These are phyloP conservation scores for Paramisgurnus dabryanus DNA, from an alignment of 2,113 vertebrate genomes.

Conservation along the genomic window DNA sequence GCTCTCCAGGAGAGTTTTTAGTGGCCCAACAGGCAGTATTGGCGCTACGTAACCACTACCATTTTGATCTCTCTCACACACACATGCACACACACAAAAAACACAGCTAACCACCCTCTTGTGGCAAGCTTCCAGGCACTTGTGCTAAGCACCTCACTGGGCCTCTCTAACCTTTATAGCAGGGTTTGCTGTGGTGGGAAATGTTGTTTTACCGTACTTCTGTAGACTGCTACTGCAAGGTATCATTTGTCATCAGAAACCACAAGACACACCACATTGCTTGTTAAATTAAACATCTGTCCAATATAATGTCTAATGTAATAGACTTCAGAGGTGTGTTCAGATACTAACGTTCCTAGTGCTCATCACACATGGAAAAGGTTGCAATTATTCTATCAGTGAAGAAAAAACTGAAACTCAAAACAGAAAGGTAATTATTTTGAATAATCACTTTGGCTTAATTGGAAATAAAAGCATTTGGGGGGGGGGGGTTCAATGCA, in stretches of 20 bases:
- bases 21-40: conserved; percentile 8
- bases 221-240: not conserved
- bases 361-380: not conserved
- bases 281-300: conserved; percentile 16
- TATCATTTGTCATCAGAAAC: not conserved
- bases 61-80: not conserved
- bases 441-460: conserved; percentile 4
- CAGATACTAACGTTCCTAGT: not conserved
- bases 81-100: not conserved
- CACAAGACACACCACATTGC: not conserved
- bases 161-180: conserved; percentile 29
- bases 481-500: not conserved
- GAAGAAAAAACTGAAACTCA: not conserved
- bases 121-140: conserved; percentile 29
- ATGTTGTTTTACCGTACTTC: conserved; percentile 9
- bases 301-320: not conserved
- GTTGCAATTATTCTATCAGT: conserved; percentile 6
- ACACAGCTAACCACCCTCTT: conserved; percentile 16
- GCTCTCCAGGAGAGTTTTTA: conserved; percentile 19
- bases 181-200: conserved; percentile 24
- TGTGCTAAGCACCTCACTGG: conserved; percentile 22
- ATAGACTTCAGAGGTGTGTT: not conserved
- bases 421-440: conserved; percentile 23
- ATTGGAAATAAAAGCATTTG: not conserved
- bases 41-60: conserved; percentile 23